These are phyloP conservation scores for Solen grandis DNA, from an alignment of 1,140 invertebrate genomes.

Conservation along the genomic window DNA sequence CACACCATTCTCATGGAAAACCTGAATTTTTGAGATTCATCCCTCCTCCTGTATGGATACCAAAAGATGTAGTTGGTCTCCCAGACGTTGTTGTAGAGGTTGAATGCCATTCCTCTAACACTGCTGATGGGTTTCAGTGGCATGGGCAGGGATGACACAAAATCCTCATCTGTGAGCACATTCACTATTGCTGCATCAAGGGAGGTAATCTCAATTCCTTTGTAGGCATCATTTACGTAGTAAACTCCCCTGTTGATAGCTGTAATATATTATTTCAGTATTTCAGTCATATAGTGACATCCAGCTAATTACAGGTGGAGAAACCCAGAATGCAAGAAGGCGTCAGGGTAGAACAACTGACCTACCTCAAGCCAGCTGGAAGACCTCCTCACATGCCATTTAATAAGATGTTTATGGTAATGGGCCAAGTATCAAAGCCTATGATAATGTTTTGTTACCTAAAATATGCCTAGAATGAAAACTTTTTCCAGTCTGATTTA, in stretches of 20 bases:
- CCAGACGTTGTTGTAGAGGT: constrained; percentile 75
- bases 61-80: constrained; percentile 75
- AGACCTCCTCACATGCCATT: no score
- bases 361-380: no score
- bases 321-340: no score
- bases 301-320: no score
- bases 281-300: no score
- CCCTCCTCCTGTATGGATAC: constrained; percentile 69
- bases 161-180: constrained; percentile 52
- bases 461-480: no score
- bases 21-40: constrained; percentile 58
- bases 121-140: constrained; percentile 55
- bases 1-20: constrained; percentile 43
- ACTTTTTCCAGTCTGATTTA: no score
- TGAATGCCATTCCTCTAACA: constrained; percentile 68
- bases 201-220: constrained; percentile 59
- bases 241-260: constrained; percentile 64
- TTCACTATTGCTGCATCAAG: constrained; percentile 61
- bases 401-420: no score
- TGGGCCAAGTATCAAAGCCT: no score
- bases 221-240: constrained; percentile 48
- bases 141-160: constrained; percentile 52
- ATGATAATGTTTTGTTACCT: no score
- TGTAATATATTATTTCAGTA: no score
- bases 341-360: no score